Base-by-base conservation (phyloP, 2,888 invertebrate species). In the Acanthacorydalis orientalis region DNA sequence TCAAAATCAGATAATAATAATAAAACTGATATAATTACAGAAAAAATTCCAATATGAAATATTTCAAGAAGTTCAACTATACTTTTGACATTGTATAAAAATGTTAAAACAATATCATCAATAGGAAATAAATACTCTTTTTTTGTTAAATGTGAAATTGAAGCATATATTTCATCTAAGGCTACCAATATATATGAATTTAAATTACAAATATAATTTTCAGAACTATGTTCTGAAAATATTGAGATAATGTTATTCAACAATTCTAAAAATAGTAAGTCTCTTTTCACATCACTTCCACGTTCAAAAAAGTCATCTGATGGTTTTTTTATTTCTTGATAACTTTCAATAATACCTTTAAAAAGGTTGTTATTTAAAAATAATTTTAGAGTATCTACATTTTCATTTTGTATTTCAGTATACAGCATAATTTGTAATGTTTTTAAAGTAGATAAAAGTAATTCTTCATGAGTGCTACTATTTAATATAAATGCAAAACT, bases 61-160 rank as follows among this genome's bases (percentile, higher is more conserved):
- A 57, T 41, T 31, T 54, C 47, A 15, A 60, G 50, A 48, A 52
- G 50, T 34, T 51, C 53, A 33, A 57, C 54, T 44, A 59, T 59
- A 49, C 55, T 58, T 15, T 54, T 49, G 43, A 60, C 51, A 3
- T 55, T 55, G 43, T 56, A 55, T 15, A 60, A 51, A 48, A 55
- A 60, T 53, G 56, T 60, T 43, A 52, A 52, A 41, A 59, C 52
- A 46, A 58, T 54, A 23, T 58, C 53, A 35, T 52, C 52, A 9
- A 62, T 31, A 16, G 61, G 59, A 23, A 59, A 50, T 8, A 61
- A 44, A 53, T 59, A 58, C 43, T 57, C 55, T 53, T 57, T 54
- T 12, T 45, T 43, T 31, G 53, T 53, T 40, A 53, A 58, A 53
- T 53, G 57, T 31, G 53, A 48, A 8, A 58, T 50, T 37, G 61